These are phyloP conservation scores for Cyanistes caeruleus DNA, from an alignment of 2,113 vertebrate genomes.

Conservation along the genomic window DNA sequence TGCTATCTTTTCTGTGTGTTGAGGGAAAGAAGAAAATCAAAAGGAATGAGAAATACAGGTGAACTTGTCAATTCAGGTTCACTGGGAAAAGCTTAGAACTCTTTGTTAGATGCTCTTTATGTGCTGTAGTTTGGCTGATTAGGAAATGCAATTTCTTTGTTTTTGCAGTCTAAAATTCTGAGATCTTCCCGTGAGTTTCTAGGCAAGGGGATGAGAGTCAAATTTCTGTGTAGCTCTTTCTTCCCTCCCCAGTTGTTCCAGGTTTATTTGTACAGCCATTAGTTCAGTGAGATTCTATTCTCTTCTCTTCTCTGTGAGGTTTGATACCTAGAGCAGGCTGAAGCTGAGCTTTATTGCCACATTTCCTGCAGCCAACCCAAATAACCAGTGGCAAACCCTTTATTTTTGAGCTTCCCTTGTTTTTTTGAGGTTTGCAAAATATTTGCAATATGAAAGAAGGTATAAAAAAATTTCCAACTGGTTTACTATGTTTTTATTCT, in stretches of 20 bases:
- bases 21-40: constrained; percentile 49
- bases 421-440: not conserved
- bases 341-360: not conserved
- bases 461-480: not conserved
- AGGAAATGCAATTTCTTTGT: not conserved
- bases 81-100: constrained; percentile 44
- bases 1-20: constrained; percentile 41
- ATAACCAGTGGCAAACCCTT: not conserved
- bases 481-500: not conserved
- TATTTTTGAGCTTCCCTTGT: not conserved
- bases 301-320: not conserved
- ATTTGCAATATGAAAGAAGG: not conserved
- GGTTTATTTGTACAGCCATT: not conserved
- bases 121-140: not conserved
- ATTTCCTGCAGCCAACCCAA: not conserved
- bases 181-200: not conserved
- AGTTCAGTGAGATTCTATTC: not conserved
- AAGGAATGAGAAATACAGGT: constrained; percentile 60
- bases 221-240: not conserved
- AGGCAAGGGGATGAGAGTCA: not conserved
- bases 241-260: not conserved
- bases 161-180: not conserved
- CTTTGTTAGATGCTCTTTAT: constrained; percentile 1
- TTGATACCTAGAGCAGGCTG: not conserved
- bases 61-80: constrained; percentile 49